Evolutionary conservation across 2,113 vertebrate species (phyloP).

Genomic region (Phylloscopus trochiloides): DNA sequence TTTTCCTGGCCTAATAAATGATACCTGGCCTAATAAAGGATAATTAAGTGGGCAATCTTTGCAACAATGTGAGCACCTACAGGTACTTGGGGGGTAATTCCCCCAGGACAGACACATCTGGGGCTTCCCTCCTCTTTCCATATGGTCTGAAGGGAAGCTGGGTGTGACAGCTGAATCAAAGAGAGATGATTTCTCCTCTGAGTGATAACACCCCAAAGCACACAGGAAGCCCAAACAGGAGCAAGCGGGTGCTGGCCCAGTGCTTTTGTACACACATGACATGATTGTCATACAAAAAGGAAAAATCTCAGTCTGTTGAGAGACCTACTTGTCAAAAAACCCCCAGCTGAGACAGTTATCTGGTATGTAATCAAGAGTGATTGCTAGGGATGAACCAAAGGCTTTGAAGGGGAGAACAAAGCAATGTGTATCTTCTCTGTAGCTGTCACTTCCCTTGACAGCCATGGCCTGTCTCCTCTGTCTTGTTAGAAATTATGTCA

Average conservation of each 20-base stretch:
- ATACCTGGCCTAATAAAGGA: background rate
- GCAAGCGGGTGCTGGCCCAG: background rate
- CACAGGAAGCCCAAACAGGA: background rate
- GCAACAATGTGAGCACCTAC: background rate
- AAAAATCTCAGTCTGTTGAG: background rate
- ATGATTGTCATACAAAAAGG: background rate
- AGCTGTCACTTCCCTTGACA: background rate
- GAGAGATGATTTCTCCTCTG: background rate
- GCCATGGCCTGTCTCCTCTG: background rate
- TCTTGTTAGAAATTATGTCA: background rate
- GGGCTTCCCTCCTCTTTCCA: background rate
- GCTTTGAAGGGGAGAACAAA: conserved; percentile 30
- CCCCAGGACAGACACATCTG: background rate
- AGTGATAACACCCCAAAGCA: background rate
- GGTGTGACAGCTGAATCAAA: background rate
- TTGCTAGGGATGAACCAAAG: background rate
- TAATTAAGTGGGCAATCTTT: background rate
- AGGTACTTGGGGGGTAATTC: background rate
- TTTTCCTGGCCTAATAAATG: background rate
- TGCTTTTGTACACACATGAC: background rate
- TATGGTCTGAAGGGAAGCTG: background rate
- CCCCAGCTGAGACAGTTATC: background rate
- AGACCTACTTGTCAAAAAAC: background rate
- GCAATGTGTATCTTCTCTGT: background rate
- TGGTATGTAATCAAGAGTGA: background rate